Base-by-base conservation (phyloP, 1,140 invertebrate genomes). In the Laodelphax striatellus region DNA sequence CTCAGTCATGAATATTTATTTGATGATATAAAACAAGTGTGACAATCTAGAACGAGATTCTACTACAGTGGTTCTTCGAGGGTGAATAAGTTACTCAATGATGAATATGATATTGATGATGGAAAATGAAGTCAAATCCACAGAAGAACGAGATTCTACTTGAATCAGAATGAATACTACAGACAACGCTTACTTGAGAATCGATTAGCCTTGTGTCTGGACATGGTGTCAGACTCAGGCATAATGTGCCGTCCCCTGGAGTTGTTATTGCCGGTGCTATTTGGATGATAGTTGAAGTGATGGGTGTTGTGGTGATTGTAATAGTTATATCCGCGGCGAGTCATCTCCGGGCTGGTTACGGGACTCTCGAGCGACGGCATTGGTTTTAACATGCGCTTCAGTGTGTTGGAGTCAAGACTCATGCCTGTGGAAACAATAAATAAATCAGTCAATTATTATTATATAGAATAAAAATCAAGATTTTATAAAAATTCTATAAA, bases 311-410 rank as follows among this genome's bases (percentile, higher is more conserved):
- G 76, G 58, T 78, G 75, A 64, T 76, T 76, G 63, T 82, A 80
- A 63, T 79, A 77, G 62, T 74, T 78, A 57, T 77, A 76, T 17
- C 87, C 77, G 21, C 88, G 81, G 17, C 88, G 79, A 0, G 86
- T 84, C 83, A 90, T 88, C 77, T 93, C 90, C 9, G 90, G 90
- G 58, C 89, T 91, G 13, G 89, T 92, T 10, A 89, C 88, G 4
- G 89, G 88, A 70, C 87, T 90, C 67, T 92, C 88, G 58, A 84
- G 82, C 66, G 86, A 88, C 21, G 90, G 85, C 80, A 97, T 88
- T 21, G 92, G 92, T 68, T 95, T 94, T 62, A 97, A 76, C 88
- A 97, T 94, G 50, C 89, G 81, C 71, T 96, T 95, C 63, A 97
- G 76, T 1, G 91, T 94, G 71, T 88, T 90, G 64, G 90, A 89